Percentiles rank a stretch among this genome's conserved stretches.
These are phyloP conservation scores for Chinchilla lanigera DNA, from an alignment of 2,113 vertebrate genomes.

Conservation along the genomic window DNA sequence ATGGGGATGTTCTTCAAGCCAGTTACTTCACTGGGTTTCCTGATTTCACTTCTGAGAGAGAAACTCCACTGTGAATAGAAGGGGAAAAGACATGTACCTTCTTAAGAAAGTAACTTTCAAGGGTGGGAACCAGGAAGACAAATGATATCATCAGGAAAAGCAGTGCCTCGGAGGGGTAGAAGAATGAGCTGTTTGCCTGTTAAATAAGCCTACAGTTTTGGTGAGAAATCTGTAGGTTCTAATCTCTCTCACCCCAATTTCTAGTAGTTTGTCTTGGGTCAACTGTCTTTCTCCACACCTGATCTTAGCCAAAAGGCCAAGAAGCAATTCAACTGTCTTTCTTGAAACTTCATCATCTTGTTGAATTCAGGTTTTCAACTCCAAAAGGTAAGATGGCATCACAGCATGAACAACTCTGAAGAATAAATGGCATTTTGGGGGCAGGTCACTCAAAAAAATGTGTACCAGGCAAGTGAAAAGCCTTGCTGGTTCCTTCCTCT, in stretches of 20 bases:
- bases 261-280: neutral
- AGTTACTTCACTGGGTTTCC: neutral
- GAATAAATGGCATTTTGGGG: slow-evolving; percentile 59
- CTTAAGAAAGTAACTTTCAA: neutral
- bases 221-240: too few relatives aligned
- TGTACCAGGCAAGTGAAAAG: neutral
- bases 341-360: neutral
- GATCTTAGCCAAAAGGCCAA: too few relatives aligned
- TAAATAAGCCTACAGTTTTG: neutral
- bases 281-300: neutral
- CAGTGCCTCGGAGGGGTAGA: too few relatives aligned
- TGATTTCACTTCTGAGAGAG: neutral
- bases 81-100: neutral
- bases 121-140: neutral
- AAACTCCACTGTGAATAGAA: neutral
- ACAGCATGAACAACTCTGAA: slow-evolving; percentile 45
- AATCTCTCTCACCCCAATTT: neutral
- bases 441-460: neutral
- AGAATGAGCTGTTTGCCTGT: neutral
- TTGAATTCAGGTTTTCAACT: slow-evolving; percentile 68
- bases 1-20: neutral
- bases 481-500: neutral
- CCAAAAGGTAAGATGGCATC: slow-evolving; percentile 56
- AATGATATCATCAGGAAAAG: neutral
- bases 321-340: too few relatives aligned